Evolutionary conservation across 2,113 vertebrate genomes (phyloP).

Genomic region (Uropsilus gracilis): DNA sequence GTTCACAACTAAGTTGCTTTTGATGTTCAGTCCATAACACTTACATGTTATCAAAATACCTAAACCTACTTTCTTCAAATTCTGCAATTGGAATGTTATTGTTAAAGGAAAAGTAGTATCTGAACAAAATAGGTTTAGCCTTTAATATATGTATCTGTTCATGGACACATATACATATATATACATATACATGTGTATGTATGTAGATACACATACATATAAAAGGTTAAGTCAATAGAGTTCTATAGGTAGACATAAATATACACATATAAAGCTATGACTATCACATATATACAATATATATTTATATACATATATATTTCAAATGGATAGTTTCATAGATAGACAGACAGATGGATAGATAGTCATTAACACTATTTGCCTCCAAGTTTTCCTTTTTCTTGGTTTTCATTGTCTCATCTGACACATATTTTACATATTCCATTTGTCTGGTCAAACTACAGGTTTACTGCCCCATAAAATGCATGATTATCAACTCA

Average conservation of each 20-base stretch:
- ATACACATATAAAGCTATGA: no score
- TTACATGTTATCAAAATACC: background rate
- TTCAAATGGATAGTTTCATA: background rate
- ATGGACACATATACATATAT: no score
- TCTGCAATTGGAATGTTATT: background rate
- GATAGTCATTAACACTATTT: background rate
- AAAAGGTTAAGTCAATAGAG: no score
- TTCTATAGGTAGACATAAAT: no score
- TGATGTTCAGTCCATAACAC: background rate
- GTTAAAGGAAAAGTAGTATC: background rate
- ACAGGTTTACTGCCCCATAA: background rate
- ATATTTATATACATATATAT: no score
- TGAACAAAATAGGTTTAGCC: background rate
- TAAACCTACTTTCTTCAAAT: background rate
- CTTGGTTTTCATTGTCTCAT: background rate
- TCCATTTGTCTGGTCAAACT: background rate
- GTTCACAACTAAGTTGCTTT: background rate
- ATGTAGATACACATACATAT: background rate
- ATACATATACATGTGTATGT: background rate
- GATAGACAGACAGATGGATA: background rate
- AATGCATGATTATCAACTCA: background rate
- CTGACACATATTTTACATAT: background rate
- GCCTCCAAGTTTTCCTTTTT: background rate
- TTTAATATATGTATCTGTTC: background rate
- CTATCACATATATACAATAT: no score